Evolutionary conservation across 1,140 invertebrate species (phyloP).

Genomic region (Chrysoperla carnea): DNA sequence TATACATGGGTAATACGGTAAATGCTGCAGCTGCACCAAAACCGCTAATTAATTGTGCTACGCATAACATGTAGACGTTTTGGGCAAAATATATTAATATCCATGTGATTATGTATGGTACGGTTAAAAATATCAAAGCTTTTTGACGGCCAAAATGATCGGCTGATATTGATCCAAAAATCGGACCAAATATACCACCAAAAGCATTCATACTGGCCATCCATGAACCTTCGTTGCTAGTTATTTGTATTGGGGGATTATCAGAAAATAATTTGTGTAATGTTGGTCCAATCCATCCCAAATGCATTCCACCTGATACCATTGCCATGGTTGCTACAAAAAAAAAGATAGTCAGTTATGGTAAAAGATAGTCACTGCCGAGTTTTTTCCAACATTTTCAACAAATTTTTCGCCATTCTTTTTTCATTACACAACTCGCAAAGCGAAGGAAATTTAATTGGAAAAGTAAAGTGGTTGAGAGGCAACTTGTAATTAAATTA

Average conservation of each 20-base stretch:
- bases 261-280: slow-evolving; percentile 20
- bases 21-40: slow-evolving; percentile 33
- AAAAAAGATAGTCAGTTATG: too few relatives aligned
- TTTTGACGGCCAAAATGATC: slow-evolving; percentile 32
- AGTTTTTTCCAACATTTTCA: too few relatives aligned
- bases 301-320: slow-evolving; percentile 21
- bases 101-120: slow-evolving; percentile 41
- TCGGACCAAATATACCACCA: slow-evolving; percentile 65
- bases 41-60: slow-evolving; percentile 30
- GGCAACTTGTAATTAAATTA: too few relatives aligned
- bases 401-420: too few relatives aligned
- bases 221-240: slow-evolving; percentile 13
- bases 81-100: slow-evolving; percentile 24
- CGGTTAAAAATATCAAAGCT: slow-evolving; percentile 29
- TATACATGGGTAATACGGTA: slow-evolving; percentile 28
- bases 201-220: slow-evolving; percentile 21
- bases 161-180: slow-evolving; percentile 51
- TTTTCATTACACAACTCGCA: too few relatives aligned
- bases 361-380: too few relatives aligned
- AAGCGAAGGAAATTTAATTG: too few relatives aligned
- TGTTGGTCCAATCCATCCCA: slow-evolving; percentile 31
- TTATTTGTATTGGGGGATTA: slow-evolving; percentile 10
- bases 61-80: slow-evolving; percentile 20
- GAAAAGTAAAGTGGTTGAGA: too few relatives aligned
- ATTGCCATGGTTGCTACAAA: slow-evolving; percentile 5